A percentile compares a stretch with the other conserved stretches of the same genome.
Conservation (phyloP, 2,888 invertebrate species). For the Macrophya alboannulata region DNA sequence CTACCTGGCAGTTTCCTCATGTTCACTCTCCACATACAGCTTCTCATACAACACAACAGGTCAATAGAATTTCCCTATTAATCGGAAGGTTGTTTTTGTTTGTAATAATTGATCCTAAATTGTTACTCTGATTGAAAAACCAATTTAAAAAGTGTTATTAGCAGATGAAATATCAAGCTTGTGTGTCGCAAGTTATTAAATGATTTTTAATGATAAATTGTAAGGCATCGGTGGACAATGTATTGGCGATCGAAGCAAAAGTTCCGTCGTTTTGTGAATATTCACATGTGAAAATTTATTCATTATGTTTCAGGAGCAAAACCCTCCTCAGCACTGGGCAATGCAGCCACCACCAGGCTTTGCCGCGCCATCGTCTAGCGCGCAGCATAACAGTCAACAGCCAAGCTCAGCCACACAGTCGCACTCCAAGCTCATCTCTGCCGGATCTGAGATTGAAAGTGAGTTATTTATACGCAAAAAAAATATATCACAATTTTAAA, state of each 20-base stretch:
- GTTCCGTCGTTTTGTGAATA: neutral
- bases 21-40: slow-evolving; percentile 76
- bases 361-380: slow-evolving; percentile 74
- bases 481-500: neutral
- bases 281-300: neutral
- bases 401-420: slow-evolving; percentile 77
- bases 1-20: slow-evolving; percentile 78
- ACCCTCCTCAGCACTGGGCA: slow-evolving; percentile 77
- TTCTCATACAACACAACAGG: slow-evolving; percentile 78
- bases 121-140: neutral
- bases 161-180: neutral
- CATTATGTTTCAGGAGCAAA: slow-evolving; percentile 71
- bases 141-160: neutral
- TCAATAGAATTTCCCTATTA: slow-evolving; percentile 59
- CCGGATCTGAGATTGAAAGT: slow-evolving; percentile 79
- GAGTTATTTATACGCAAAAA: slow-evolving; percentile 62
- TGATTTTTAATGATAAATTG: too few relatives aligned
- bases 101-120: neutral
- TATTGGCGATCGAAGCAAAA: neutral
- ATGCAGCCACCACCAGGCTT: slow-evolving; percentile 79
- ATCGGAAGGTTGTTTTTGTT: slow-evolving; percentile 1
- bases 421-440: slow-evolving; percentile 78
- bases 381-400: slow-evolving; percentile 75
- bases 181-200: neutral
- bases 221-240: neutral